Evolutionary conservation across 37 sponge, comb jelly and placozoan species (phyloP).

Genomic region (Ianthella basta): DNA sequence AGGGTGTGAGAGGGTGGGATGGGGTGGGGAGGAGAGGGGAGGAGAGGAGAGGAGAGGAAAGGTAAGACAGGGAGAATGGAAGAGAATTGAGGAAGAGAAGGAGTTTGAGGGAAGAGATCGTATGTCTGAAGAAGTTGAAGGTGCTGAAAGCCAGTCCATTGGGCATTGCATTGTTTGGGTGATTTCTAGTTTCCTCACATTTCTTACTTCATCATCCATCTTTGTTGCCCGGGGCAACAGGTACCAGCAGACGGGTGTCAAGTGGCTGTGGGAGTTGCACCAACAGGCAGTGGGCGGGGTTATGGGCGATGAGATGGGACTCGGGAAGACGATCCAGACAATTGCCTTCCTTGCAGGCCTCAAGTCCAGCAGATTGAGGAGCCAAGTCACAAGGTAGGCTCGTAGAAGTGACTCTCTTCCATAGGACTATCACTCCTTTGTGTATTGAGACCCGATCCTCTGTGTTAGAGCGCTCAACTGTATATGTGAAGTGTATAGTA

Average conservation of each 20-base stretch:
- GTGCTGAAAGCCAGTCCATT: too few relatives aligned
- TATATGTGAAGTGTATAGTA: neutral
- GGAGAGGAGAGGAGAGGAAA: too few relatives aligned
- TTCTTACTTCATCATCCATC: too few relatives aligned
- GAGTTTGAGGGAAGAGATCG: too few relatives aligned
- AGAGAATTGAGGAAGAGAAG: too few relatives aligned
- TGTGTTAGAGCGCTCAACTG: neutral
- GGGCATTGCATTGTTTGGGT: too few relatives aligned
- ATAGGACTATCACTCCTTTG: too few relatives aligned
- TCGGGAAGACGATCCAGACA: constrained; percentile 98
- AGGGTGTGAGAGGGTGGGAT: neutral
- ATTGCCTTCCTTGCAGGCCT: constrained; percentile 94
- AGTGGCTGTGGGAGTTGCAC: constrained; percentile 99
- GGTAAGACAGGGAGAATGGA: too few relatives aligned
- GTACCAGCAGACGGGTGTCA: constrained; percentile 95
- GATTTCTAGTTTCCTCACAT: too few relatives aligned
- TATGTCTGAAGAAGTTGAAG: too few relatives aligned
- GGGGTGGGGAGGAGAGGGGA: too few relatives aligned
- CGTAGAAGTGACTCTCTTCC: too few relatives aligned
- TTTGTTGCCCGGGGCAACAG: constrained; percentile 25
- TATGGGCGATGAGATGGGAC: constrained; percentile 99
- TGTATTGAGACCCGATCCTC: neutral
- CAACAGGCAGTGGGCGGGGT: constrained; percentile 95
- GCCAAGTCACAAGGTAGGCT: constrained; percentile 71
- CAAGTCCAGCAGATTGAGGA: constrained; percentile 60